Conservation (phyloP, 2,113 vertebrate species). For the Tretioscincus oriximinensis region DNA sequence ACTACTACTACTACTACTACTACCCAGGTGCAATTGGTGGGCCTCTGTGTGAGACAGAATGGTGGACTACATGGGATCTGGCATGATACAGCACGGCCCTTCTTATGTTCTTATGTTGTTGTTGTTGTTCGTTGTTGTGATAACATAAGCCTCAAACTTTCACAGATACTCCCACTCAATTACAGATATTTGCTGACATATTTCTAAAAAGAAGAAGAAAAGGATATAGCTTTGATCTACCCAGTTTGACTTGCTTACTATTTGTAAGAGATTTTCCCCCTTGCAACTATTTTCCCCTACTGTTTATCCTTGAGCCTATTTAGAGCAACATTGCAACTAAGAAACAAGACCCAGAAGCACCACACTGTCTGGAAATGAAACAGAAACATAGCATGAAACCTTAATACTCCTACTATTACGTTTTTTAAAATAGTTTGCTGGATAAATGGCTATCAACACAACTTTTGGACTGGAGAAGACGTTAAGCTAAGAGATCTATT, state of each 20-base stretch:
- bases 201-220: background rate
- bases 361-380: background rate
- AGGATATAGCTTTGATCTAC: background rate
- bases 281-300: background rate
- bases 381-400: background rate
- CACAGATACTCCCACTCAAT: background rate
- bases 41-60: too few species aligned
- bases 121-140: too few species aligned
- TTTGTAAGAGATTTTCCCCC: background rate
- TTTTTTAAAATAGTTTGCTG: background rate
- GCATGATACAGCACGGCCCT: too few species aligned
- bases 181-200: background rate
- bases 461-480: rapidly evolving
- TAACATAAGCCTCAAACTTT: background rate
- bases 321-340: background rate
- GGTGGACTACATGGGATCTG: too few species aligned
- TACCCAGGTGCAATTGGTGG: too few species aligned
- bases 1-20: too few species aligned
- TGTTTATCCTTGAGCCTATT: background rate
- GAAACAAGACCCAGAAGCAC: background rate
- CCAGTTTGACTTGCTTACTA: background rate
- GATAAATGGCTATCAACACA: background rate
- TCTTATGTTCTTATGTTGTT: too few species aligned
- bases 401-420: background rate
- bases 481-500: background rate